Conservation (phyloP, 1,140 invertebrate species). For the Zaprionus nigranus region DNA sequence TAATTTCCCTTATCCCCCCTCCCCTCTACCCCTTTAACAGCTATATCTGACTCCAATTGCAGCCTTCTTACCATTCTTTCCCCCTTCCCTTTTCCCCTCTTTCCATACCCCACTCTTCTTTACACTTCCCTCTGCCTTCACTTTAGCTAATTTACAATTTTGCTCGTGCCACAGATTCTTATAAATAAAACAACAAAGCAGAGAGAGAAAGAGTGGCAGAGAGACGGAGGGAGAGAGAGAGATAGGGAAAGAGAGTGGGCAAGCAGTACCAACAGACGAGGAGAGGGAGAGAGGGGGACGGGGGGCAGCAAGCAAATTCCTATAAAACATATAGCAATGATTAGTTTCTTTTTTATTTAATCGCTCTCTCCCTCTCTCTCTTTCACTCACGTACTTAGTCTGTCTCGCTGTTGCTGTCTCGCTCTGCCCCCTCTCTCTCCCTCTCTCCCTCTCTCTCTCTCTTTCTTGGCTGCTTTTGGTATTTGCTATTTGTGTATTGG, state of each 20-base stretch:
- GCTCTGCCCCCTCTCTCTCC: neutral
- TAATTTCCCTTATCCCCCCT: no score
- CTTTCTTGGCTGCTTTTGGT: constrained; percentile 8
- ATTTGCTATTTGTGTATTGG: constrained; percentile 46
- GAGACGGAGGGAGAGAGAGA: neutral
- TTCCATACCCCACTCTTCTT: neutral
- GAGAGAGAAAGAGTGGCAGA: constrained; percentile 4
- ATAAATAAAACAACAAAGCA: constrained; percentile 41
- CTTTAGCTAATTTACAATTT: constrained; percentile 67
- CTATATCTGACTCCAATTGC: neutral
- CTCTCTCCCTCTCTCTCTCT: neutral
- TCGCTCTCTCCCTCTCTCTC: neutral
- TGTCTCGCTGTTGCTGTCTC: neutral
- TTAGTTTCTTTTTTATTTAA: constrained; percentile 36
- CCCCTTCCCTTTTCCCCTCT: no score
- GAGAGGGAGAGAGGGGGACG: neutral
- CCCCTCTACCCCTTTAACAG: neutral
- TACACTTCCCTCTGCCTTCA: neutral
- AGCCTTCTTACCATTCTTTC: no score
- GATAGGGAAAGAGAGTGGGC: neutral
- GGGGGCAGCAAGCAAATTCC: constrained; percentile 26
- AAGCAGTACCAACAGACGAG: neutral
- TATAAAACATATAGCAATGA: constrained; percentile 58
- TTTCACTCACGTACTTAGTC: neutral
- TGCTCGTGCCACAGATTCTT: constrained; percentile 63